phyloP scores from a whole-genome alignment of 37 sponge, comb jelly and placozoan species.

The Bolinopsis microptera region DNA sequence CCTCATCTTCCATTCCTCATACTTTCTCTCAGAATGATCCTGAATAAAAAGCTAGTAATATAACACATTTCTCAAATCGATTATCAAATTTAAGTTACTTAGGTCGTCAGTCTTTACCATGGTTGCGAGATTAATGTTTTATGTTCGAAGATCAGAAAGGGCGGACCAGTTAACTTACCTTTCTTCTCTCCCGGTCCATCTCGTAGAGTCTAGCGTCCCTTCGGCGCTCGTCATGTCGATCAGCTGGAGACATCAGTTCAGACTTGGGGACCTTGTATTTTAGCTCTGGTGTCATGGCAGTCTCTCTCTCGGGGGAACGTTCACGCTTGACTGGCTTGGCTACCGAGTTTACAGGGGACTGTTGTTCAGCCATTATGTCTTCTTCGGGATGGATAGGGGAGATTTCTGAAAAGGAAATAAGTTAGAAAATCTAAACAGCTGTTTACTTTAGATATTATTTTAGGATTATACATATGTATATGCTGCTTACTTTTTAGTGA shows the following conservation, averaged over 20 bases:
- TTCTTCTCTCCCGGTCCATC: slow-evolving; percentile 44
- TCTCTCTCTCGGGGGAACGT: neutral
- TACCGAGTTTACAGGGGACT: neutral
- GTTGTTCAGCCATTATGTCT: slow-evolving; percentile 4
- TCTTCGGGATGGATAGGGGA: slow-evolving; percentile 36
- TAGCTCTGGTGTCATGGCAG: neutral
- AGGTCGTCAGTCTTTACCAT: too few relatives aligned
- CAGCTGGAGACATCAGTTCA: slow-evolving; percentile 18
- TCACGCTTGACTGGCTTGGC: neutral
- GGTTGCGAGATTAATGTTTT: too few relatives aligned
- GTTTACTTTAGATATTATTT: too few relatives aligned
- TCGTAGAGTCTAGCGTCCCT: slow-evolving; percentile 46
- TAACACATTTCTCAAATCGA: neutral
- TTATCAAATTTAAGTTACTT: neutral
- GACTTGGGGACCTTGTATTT: slow-evolving; percentile 8
- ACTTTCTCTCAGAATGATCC: neutral
- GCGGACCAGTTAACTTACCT: too few relatives aligned
- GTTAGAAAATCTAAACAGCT: too few relatives aligned
- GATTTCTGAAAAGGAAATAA: neutral
- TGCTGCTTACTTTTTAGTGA: too few relatives aligned
- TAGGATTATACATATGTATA: too few relatives aligned
- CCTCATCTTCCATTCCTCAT: slow-evolving; percentile 59
- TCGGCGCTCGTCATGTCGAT: slow-evolving; percentile 1
- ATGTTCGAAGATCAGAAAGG: too few relatives aligned
- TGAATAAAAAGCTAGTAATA: neutral